Evolutionary conservation across 2,888 invertebrate genomes (phyloP), one percentile per base, ranked within the genome.

Genomic region (Dicyrtomina minuta): DNA sequence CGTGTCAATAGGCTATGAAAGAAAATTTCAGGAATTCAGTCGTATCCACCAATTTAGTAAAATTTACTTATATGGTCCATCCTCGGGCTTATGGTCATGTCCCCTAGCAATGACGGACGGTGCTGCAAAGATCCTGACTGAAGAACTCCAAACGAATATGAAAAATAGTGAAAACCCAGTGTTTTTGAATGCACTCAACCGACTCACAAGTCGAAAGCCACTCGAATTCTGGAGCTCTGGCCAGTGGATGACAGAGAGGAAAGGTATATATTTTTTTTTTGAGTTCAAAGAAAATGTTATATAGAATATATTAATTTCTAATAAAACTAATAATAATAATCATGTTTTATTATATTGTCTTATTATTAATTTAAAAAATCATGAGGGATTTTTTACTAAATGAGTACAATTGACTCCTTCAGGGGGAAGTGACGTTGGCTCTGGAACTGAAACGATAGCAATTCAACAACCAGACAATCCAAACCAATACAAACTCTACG

Each of bases 101-200:
- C 86, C 86, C 0, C 79, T 86, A 55, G 86, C 86, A 2, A 86
- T 86, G 86, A 86, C 86, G 10, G 86, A 86, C 79, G 86, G 86
- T 59, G 86, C 86, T 56, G 85, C 85, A 1, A 84, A 84, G 78
- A 82, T 84, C 10, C 79, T 85, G 22, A 81, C 43, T n/a, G 56
- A 53, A n/a, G n/a, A n/a, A n/a, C n/a, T n/a, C 33, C 8, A 5
- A 33, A 8, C 8, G 33, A 8, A 33, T 24, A 39, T 33, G 13
- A 20, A 61, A 59, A 41, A 46, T 17, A 33, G 4, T 33, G 4
- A 33, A 33, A 33, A 33, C 39, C 41, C 26, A 13, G 56, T 17
- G 46, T 64, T 41, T 49, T 55, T 59, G 60, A 39, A 33, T 33
- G 78, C 79, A 6, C 80, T 70, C 65, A 15, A 75, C 8, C 79